Conservation (phyloP, 2,888 invertebrate species). For the Helobdella robusta region DNA sequence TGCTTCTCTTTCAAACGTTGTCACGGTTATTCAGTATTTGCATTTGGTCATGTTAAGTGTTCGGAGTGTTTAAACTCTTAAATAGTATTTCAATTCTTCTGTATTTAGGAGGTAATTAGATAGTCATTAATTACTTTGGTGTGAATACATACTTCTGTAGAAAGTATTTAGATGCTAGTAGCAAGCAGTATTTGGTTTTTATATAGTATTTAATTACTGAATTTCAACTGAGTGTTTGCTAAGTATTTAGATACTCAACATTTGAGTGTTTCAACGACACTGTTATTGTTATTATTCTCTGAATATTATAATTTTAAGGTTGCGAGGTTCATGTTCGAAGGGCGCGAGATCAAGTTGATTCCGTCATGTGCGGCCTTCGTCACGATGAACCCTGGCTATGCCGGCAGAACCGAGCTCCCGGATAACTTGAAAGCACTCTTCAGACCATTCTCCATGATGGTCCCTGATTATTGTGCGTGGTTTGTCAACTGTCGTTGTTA, state of each 20-base stretch:
- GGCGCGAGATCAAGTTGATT: conserved; percentile 72
- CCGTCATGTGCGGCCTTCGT: conserved; percentile 74
- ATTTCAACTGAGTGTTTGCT: neutral
- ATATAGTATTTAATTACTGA: neutral
- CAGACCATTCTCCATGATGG: conserved; percentile 82
- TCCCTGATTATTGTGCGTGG: conserved; percentile 72
- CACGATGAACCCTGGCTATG: conserved; percentile 86
- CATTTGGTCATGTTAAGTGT: too few species aligned
- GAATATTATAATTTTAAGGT: conserved; percentile 36
- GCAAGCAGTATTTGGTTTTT: neutral
- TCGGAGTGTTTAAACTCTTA: too few species aligned
- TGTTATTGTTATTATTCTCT: too few species aligned
- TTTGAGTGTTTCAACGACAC: too few species aligned
- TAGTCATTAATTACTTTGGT: too few species aligned
- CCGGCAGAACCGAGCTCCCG: conserved; percentile 76
- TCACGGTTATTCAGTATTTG: too few species aligned
- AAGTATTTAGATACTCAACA: neutral
- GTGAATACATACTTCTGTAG: neutral
- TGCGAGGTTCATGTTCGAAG: conserved; percentile 74
- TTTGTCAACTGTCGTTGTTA: neutral
- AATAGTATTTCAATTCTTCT: too few species aligned
- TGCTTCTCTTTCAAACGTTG: conserved; percentile 40
- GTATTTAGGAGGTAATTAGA: too few species aligned
- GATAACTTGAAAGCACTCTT: conserved; percentile 79
- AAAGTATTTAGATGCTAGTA: neutral